phyloP scores from a whole-genome alignment of 2,888 invertebrate genomes.

The Tipula helvola region DNA sequence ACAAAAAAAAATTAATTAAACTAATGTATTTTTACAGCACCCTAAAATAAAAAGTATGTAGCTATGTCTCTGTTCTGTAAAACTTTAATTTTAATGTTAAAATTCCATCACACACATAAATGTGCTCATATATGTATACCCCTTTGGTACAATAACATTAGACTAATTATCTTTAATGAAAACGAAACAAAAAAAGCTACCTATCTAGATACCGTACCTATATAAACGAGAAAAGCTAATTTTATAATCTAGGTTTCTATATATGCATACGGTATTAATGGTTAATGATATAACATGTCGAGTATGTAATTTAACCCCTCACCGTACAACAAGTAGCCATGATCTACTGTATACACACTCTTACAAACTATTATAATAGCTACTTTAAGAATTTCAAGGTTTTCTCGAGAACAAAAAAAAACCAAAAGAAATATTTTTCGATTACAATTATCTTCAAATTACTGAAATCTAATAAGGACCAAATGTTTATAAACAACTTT shows the following conservation, averaged over 20 bases:
- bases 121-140: background rate
- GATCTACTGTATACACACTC: background rate
- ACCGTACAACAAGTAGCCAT: background rate
- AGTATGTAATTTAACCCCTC: background rate
- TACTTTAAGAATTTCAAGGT: background rate
- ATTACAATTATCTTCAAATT: background rate
- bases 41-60: background rate
- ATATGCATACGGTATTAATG: background rate
- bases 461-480: background rate
- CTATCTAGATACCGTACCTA: background rate
- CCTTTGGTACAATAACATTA: background rate
- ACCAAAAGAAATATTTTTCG: background rate
- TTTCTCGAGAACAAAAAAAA: background rate
- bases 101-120: background rate
- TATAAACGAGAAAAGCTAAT: background rate
- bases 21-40: constrained; percentile 4
- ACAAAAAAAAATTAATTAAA: background rate
- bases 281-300: background rate
- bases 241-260: background rate
- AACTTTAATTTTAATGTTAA: background rate
- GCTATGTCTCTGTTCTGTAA: background rate
- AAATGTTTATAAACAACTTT: background rate
- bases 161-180: background rate
- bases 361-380: background rate
- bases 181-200: background rate